Evolutionary conservation across 2,113 vertebrate genomes (phyloP), one percentile per base, ranked within the genome.

Genomic region (Chloroceryle aenea): DNA sequence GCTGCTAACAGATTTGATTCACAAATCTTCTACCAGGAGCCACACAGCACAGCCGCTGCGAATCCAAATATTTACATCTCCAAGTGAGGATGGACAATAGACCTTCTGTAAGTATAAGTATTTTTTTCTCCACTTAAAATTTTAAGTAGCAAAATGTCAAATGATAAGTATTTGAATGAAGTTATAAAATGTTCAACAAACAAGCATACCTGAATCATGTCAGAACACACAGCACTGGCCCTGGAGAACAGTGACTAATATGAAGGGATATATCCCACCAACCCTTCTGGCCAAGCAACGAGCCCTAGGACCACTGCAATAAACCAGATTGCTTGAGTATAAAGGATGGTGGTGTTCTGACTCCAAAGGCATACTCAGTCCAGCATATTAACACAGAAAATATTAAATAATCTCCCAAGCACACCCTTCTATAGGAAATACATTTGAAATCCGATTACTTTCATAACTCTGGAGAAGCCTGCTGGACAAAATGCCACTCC

Each of bases 41-140:
- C 12, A 74, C 19, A 3, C n/a, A 62, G 20, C 13, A 38, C 3
- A 10, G n/a, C 66, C 91, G 20, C 23, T 75, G 4, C 2, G 9
- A 16, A 43, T 45, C 29, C 56, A 81, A 73, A 21, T n/a, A 40
- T 32, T 80, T 34, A 9, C 3, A 13, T 47, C 14, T 61, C 36
- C 43, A 88, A 3, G 2, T 40, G 50, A 68, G 14, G 14, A 69
- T 7, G 4, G 36, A 36, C 34, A 64, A n/a, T 2, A 61, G 32
- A 78, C 17, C 22, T 6, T 69, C 25, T 52, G 3, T 2, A 85
- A 10, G 12, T 82, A 47, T 17, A 27, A 64, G 50, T 10, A 1
- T 2, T 29, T n/a, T 32, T 15, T 26, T 2, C 1, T 5, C 10
- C 16, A 3, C 8, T 32, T 32, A 2, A 47, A 56, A 23, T 12